Conservation (phyloP, 2,888 invertebrate species). For the Gonocerus acuteangulatus region DNA sequence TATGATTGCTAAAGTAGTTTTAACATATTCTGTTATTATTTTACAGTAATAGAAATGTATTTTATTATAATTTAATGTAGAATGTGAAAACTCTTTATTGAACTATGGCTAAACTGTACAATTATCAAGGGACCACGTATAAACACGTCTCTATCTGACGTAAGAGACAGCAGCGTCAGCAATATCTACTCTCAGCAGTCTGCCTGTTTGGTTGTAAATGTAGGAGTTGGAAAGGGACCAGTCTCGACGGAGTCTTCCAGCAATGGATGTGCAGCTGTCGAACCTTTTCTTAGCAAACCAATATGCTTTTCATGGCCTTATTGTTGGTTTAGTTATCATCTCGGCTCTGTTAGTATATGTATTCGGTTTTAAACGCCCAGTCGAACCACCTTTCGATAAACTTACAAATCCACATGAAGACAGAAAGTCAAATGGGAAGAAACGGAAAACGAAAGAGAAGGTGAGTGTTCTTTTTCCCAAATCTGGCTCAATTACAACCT, state of each 20-base stretch:
- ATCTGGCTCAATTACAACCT: background rate
- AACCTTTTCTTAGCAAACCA: conserved; percentile 38
- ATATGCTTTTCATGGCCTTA: conserved; percentile 51
- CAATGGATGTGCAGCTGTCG: conserved; percentile 19
- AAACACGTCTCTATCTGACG: conserved; percentile 22
- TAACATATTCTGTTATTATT: no score
- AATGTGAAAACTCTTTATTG: no score
- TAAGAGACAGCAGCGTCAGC: conserved; percentile 21
- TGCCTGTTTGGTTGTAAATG: conserved; percentile 2
- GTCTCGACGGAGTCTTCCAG: conserved; percentile 2
- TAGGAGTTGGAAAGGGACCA: conserved; percentile 9
- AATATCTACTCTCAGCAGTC: background rate
- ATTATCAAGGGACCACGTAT: conserved; percentile 22
- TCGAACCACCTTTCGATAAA: conserved; percentile 73
- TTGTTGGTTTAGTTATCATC: conserved; percentile 58
- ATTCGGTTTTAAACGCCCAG: conserved; percentile 70
- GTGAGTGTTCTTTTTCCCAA: conserved; percentile 31
- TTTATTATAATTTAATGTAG: no score
- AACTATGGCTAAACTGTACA: background rate
- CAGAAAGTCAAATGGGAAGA: conserved; percentile 60
- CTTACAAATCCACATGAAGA: conserved; percentile 54
- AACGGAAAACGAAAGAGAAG: conserved; percentile 46
- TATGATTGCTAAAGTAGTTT: no score
- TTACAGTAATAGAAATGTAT: no score
- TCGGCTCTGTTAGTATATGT: conserved; percentile 67